These are phyloP conservation scores for Alethe diademata DNA, from an alignment of 2,113 vertebrate genomes.

Conservation along the genomic window DNA sequence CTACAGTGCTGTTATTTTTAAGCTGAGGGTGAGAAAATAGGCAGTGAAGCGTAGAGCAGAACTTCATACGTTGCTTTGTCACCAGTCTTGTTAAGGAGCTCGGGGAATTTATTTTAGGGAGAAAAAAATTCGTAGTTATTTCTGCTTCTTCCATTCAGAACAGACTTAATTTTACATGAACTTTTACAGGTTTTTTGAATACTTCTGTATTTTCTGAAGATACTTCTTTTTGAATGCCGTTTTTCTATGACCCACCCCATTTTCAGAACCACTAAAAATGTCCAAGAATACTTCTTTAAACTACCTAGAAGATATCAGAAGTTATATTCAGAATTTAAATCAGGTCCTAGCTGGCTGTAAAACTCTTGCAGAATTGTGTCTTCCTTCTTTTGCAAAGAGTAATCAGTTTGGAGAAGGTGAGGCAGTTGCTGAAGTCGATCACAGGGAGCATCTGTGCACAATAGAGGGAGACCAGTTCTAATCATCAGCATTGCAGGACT, in stretches of 20 bases:
- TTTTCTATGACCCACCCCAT: neutral
- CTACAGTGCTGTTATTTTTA: constrained; percentile 63
- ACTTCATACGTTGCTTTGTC: constrained; percentile 27
- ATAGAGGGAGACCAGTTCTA: neutral
- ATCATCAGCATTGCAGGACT: neutral
- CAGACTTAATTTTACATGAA: neutral
- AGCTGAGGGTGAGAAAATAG: constrained; percentile 47
- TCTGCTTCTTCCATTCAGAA: neutral
- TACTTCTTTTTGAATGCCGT: neutral
- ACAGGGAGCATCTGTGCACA: neutral
- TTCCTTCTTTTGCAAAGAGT: neutral
- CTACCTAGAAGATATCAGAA: neutral
- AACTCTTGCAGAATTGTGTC: neutral
- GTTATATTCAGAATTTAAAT: neutral
- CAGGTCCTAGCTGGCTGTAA: neutral
- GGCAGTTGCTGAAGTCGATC: neutral
- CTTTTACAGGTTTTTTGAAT: neutral
- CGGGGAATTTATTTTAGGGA: neutral
- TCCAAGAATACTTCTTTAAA: neutral
- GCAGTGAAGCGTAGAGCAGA: neutral
- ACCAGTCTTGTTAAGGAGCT: neutral
- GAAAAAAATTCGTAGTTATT: neutral
- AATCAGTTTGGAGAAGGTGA: neutral
- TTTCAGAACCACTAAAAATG: neutral
- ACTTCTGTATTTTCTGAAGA: neutral